phyloP scores from a whole-genome alignment of 2,888 invertebrate genomes.

The Pandemis heparana region DNA sequence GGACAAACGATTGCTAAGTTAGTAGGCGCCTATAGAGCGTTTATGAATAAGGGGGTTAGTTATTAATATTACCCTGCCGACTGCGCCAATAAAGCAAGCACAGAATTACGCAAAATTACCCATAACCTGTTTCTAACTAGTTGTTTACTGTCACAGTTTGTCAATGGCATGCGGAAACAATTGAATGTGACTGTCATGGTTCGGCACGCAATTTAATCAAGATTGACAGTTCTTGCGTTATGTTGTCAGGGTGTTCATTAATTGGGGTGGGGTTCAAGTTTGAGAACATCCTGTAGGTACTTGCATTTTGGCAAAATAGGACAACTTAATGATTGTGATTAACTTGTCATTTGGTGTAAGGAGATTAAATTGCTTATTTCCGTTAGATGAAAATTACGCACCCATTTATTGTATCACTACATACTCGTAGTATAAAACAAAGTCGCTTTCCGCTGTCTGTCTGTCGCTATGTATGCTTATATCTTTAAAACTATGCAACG shows the following conservation, averaged over 20 bases:
- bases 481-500: too few relatives aligned
- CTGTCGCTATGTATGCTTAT: too few relatives aligned
- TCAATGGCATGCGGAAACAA: constrained; percentile 17
- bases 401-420: too few relatives aligned
- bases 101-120: not conserved
- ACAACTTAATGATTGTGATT: not conserved
- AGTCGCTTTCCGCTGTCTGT: too few relatives aligned
- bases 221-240: constrained; percentile 20
- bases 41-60: too few relatives aligned
- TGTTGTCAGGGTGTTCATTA: not conserved
- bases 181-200: constrained; percentile 21
- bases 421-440: too few relatives aligned
- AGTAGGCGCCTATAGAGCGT: too few relatives aligned
- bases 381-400: too few relatives aligned
- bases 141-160: constrained; percentile 14
- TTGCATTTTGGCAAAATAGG: not conserved
- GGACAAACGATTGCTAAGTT: too few relatives aligned
- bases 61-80: not conserved
- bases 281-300: not conserved
- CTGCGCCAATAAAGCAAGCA: not conserved
- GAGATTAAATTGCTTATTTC: not conserved
- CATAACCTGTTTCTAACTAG: constrained; percentile 9
- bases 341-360: not conserved
- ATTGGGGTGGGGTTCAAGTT: not conserved
- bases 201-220: constrained; percentile 19